A percentile compares a stretch with the other conserved stretches of the same genome.
Conservation (phyloP, 2,113 vertebrate genomes). For the Microcebus murinus region DNA sequence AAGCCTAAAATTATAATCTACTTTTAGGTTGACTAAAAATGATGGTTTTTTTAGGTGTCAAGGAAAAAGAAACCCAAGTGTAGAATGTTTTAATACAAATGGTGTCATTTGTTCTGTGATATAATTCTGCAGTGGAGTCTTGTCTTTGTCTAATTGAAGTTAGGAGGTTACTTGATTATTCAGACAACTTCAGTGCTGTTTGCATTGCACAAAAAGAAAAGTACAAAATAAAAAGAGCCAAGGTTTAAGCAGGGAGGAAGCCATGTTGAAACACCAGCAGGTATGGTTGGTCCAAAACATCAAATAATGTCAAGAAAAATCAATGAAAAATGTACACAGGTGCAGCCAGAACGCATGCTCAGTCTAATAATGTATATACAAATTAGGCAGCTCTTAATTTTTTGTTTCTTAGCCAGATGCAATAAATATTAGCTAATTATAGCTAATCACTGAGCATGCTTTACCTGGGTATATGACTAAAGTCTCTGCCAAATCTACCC, state of each 20-base stretch:
- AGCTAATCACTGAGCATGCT: neutral
- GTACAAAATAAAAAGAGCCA: neutral
- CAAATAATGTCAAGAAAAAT: neutral
- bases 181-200: conserved; percentile 31
- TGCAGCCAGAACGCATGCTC: neutral
- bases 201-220: neutral
- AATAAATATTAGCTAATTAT: neutral
- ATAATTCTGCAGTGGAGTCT: neutral
- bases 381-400: conserved; percentile 7
- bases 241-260: conserved; percentile 53
- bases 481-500: neutral
- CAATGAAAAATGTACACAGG: neutral
- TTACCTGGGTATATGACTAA: neutral
- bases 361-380: neutral
- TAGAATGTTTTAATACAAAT: conserved; percentile 40
- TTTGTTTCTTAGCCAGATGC: conserved; percentile 10
- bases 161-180: neutral
- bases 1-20: conserved; percentile 18
- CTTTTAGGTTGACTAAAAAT: conserved; percentile 39
- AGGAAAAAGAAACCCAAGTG: neutral
- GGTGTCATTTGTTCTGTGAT: conserved; percentile 1
- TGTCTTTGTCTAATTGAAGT: neutral
- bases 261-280: neutral
- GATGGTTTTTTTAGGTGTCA: neutral
- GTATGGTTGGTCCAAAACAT: neutral